These are phyloP conservation scores for Heloderma charlesbogerti DNA, from an alignment of 2,113 vertebrate species.

Conservation along the genomic window DNA sequence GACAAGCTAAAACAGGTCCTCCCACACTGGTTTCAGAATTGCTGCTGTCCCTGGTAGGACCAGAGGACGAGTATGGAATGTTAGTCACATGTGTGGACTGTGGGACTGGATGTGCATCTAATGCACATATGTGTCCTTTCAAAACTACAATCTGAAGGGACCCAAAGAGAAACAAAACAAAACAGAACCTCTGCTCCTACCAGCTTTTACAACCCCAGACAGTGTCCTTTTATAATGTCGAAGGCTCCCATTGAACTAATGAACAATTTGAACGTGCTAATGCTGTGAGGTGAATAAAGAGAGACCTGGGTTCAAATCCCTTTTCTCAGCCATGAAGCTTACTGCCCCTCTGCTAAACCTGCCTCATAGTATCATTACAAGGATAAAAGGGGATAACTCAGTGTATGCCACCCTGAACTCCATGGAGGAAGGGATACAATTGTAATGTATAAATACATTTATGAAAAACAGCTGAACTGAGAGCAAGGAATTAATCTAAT, in stretches of 20 bases:
- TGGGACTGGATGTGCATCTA: neutral
- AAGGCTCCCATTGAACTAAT: neutral
- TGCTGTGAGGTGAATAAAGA: neutral
- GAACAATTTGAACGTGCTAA: neutral
- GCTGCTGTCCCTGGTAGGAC: neutral
- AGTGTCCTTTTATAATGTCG: neutral
- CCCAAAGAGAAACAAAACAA: neutral
- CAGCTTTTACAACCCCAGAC: neutral
- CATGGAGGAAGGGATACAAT: neutral
- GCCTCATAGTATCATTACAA: too few species aligned
- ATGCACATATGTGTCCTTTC: neutral
- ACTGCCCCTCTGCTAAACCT: neutral
- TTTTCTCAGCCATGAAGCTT: neutral
- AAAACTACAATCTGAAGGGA: neutral
- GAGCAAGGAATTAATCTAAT: neutral
- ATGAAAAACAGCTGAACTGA: neutral
- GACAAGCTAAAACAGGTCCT: neutral
- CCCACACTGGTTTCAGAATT: neutral
- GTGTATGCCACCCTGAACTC: too few species aligned
- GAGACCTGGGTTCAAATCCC: neutral
- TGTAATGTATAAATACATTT: neutral
- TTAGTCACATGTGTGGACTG: neutral
- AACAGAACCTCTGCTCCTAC: neutral
- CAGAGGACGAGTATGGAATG: too few species aligned
- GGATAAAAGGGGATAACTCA: neutral